phyloP scores from a whole-genome alignment of 1,140 invertebrate genomes.

The Wiebesia pumilae region DNA sequence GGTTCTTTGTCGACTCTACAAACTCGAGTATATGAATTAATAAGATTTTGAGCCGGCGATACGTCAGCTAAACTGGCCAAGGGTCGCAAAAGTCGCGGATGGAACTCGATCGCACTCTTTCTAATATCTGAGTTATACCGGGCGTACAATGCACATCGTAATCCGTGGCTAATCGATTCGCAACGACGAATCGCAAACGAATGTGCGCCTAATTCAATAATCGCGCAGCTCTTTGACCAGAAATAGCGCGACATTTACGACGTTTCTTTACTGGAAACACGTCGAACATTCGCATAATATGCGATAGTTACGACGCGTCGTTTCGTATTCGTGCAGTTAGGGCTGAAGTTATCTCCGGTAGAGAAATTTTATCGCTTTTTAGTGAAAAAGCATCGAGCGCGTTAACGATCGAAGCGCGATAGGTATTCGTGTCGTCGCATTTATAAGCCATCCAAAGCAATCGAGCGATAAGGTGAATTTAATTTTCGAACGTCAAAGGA shows the following conservation, averaged over 20 bases:
- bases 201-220: neutral
- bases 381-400: too few species aligned
- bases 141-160: neutral
- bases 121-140: neutral
- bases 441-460: too few species aligned
- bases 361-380: too few species aligned
- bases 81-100: neutral
- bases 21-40: slow-evolving; percentile 37
- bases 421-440: neutral
- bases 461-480: too few species aligned
- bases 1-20: neutral
- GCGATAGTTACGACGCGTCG: too few species aligned
- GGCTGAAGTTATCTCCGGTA: too few species aligned
- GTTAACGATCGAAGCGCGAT: neutral
- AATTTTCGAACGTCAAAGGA: too few species aligned
- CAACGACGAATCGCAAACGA: neutral
- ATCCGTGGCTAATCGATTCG: slow-evolving; percentile 12
- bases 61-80: neutral
- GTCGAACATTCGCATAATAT: too few species aligned
- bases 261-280: too few species aligned
- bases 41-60: neutral
- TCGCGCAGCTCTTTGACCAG: too few species aligned
- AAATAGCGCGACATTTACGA: too few species aligned
- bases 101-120: neutral
- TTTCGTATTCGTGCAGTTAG: too few species aligned